These are phyloP conservation scores for Drosophila azteca DNA, from an alignment of 1,140 invertebrate species.

Conservation along the genomic window DNA sequence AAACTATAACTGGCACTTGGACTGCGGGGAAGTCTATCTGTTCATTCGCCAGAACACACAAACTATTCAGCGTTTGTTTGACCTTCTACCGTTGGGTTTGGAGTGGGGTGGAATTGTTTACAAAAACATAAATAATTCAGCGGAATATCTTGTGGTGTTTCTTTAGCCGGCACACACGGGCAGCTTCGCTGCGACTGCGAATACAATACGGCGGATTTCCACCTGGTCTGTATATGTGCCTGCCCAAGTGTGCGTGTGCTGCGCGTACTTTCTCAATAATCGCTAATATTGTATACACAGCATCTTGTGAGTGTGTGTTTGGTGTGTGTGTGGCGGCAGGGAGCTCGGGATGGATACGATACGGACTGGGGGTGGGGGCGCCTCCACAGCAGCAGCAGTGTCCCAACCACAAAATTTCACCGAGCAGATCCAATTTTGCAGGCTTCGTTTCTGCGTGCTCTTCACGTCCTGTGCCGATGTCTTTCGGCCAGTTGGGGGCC, in stretches of 20 bases:
- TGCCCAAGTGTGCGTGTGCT: constrained; percentile 11
- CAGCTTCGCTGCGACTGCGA: background rate
- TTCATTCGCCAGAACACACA: constrained; percentile 36
- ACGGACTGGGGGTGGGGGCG: constrained; percentile 30
- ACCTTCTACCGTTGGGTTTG: constrained; percentile 40
- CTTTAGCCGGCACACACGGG: constrained; percentile 45
- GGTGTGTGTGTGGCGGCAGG: constrained; percentile 3
- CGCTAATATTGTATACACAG: constrained; percentile 77
- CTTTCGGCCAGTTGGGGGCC: no score
- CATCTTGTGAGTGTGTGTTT: constrained; percentile 49
- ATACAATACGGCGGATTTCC: constrained; percentile 6
- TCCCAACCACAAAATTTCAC: constrained; percentile 52
- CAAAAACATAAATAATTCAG: constrained; percentile 61
- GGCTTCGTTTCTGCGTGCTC: no score
- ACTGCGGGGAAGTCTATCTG: constrained; percentile 22
- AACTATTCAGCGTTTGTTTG: constrained; percentile 42
- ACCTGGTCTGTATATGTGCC: constrained; percentile 2
- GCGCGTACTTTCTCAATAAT: constrained; percentile 55
- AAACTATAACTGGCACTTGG: constrained; percentile 38
- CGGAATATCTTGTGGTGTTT: constrained; percentile 11
- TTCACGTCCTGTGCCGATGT: no score
- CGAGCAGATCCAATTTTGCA: constrained; percentile 10
- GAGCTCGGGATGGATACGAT: constrained; percentile 10
- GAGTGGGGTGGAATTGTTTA: constrained; percentile 58
- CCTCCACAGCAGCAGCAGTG: constrained; percentile 19